These are phyloP conservation scores for Lepidostoma basale DNA, from an alignment of 1,140 invertebrate genomes.

Conservation along the genomic window DNA sequence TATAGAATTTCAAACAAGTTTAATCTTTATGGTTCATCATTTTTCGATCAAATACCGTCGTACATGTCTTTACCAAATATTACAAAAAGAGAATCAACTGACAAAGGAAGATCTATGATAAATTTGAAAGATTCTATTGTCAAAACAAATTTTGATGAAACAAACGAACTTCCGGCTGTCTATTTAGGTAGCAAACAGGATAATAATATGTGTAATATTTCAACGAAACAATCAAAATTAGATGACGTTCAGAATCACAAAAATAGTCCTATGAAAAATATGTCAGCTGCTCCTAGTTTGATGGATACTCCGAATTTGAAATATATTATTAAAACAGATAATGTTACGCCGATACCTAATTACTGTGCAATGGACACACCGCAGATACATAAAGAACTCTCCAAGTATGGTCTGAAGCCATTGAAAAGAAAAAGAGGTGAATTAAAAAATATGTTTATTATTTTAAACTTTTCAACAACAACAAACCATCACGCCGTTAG, in stretches of 20 bases:
- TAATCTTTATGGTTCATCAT: slow-evolving; percentile 48
- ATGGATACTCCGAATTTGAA: slow-evolving; percentile 48
- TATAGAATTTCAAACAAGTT: slow-evolving; percentile 37
- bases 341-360: slow-evolving; percentile 62
- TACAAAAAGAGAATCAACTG: too few species aligned
- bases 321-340: slow-evolving; percentile 58
- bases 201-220: too few species aligned
- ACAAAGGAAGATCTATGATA: too few species aligned
- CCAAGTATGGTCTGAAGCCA: slow-evolving; percentile 65
- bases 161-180: too few species aligned
- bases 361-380: slow-evolving; percentile 61
- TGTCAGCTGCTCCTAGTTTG: neutral
- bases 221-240: too few species aligned
- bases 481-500: too few species aligned
- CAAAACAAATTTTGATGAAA: too few species aligned
- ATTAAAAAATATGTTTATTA: neutral
- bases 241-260: neutral
- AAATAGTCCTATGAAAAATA: neutral
- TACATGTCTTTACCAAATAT: too few species aligned
- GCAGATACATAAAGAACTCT: slow-evolving; percentile 58
- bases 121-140: too few species aligned
- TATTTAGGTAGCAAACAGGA: too few species aligned
- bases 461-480: too few species aligned
- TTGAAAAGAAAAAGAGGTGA: slow-evolving; percentile 62
- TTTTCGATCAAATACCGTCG: slow-evolving; percentile 46